phyloP scores from a whole-genome alignment of 2,113 vertebrate species.

The Phalacrocorax aristotelis region DNA sequence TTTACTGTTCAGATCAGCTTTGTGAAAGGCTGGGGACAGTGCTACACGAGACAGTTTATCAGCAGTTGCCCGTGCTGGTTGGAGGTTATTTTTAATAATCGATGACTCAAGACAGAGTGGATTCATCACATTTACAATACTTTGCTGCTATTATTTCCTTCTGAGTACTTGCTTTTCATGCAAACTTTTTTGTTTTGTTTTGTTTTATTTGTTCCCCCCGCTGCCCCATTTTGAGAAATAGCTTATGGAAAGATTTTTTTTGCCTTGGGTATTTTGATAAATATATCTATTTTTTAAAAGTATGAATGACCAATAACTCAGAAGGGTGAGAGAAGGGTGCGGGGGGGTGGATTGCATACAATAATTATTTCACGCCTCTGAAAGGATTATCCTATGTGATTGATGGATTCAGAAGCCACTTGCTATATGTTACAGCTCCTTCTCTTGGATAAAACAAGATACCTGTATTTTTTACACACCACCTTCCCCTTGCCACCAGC shows the following conservation, averaged over 20 bases:
- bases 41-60: slow-evolving; percentile 99
- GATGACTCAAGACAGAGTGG: slow-evolving; percentile 76
- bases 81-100: slow-evolving; percentile 97
- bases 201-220: background rate
- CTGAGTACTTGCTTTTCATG: slow-evolving; percentile 82
- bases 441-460: background rate
- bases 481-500: background rate
- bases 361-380: background rate
- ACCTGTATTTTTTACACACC: background rate
- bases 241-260: slow-evolving; percentile 67
- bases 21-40: slow-evolving; percentile 99
- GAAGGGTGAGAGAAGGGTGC: slow-evolving; percentile 5
- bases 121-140: slow-evolving; percentile 67
- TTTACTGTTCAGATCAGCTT: slow-evolving; percentile 99
- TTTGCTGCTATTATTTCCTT: slow-evolving; percentile 83
- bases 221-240: slow-evolving; percentile 66
- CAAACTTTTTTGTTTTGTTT: slow-evolving; percentile 50
- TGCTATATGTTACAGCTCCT: background rate
- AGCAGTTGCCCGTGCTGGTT: slow-evolving; percentile 99
- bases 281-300: slow-evolving; percentile 13
- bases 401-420: background rate
- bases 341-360: background rate
- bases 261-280: slow-evolving; percentile 34
- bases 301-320: slow-evolving; percentile 66
- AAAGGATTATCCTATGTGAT: slow-evolving; percentile 4